Percentiles rank a stretch among this genome's conserved stretches.
These are phyloP conservation scores for Hemichromis elongatus DNA, from an alignment of 2,113 vertebrate genomes.

Conservation along the genomic window DNA sequence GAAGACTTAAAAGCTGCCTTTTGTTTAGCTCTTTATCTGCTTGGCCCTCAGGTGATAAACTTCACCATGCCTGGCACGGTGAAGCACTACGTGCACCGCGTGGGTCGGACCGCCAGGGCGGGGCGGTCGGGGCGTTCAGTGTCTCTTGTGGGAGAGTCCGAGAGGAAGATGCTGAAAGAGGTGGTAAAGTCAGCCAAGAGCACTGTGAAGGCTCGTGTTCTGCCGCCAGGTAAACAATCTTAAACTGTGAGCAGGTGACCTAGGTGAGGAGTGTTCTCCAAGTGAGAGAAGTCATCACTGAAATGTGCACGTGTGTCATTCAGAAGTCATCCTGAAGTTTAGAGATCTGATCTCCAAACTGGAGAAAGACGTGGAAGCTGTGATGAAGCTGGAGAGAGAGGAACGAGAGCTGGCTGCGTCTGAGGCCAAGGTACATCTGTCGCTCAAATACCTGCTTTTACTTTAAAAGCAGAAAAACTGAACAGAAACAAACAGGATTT, in stretches of 20 bases:
- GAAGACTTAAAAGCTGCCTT: not conserved
- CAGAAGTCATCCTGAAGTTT: constrained; percentile 94
- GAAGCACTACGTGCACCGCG: constrained; percentile 95
- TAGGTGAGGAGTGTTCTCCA: not conserved
- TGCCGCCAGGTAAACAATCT: constrained; percentile 81
- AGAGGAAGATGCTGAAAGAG: constrained; percentile 93
- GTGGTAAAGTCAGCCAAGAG: constrained; percentile 87
- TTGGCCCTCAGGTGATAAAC: constrained; percentile 85
- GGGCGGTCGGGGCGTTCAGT: constrained; percentile 89
- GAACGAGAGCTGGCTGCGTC: constrained; percentile 88
- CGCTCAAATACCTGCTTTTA: not conserved
- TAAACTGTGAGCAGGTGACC: not conserved
- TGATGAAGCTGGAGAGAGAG: constrained; percentile 86
- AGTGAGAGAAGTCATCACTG: not conserved
- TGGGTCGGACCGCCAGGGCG: constrained; percentile 89
- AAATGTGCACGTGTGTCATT: not conserved
- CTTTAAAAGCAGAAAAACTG: not conserved
- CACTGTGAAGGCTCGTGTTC: constrained; percentile 86
- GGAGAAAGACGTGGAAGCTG: constrained; percentile 90
- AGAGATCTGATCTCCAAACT: constrained; percentile 89
- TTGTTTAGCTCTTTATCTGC: not conserved
- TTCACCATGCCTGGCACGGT: constrained; percentile 96
- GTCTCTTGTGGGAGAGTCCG: constrained; percentile 91
- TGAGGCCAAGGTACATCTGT: constrained; percentile 82
- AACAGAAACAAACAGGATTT: not conserved